phyloP scores from a whole-genome alignment of 2,797 vertebrate species.

The Enteromius argenteus region DNA sequence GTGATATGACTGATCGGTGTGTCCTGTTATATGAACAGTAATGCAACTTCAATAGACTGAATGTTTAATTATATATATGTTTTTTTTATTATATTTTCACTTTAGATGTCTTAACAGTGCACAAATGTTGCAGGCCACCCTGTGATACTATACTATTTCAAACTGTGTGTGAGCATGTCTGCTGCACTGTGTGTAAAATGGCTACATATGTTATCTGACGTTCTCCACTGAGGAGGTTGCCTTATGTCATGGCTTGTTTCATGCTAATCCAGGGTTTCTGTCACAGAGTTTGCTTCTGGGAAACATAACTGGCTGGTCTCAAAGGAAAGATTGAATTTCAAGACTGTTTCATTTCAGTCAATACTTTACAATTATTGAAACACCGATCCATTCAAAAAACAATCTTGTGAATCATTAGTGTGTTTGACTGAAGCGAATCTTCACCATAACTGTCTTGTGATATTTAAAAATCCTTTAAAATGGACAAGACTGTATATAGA shows the following conservation, averaged over 20 bases:
- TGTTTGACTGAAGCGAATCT: not conserved
- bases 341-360: constrained; percentile 10
- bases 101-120: not conserved
- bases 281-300: constrained; percentile 27
- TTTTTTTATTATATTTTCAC: not conserved
- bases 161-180: not conserved
- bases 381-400: not conserved
- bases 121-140: not conserved
- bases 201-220: not conserved
- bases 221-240: not conserved
- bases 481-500: not conserved
- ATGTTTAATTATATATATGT: no score
- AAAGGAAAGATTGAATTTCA: constrained; percentile 36
- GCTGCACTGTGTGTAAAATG: constrained; percentile 1
- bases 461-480: not conserved
- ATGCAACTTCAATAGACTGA: no score
- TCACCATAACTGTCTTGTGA: not conserved
- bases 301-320: constrained; percentile 12
- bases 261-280: constrained; percentile 1
- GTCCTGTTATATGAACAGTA: no score
- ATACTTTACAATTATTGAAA: not conserved
- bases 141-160: not conserved
- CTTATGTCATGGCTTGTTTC: not conserved
- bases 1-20: no score
- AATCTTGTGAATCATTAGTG: not conserved